Base-by-base conservation (phyloP, 2,888 invertebrate species). In the Xylota sylvarum region DNA sequence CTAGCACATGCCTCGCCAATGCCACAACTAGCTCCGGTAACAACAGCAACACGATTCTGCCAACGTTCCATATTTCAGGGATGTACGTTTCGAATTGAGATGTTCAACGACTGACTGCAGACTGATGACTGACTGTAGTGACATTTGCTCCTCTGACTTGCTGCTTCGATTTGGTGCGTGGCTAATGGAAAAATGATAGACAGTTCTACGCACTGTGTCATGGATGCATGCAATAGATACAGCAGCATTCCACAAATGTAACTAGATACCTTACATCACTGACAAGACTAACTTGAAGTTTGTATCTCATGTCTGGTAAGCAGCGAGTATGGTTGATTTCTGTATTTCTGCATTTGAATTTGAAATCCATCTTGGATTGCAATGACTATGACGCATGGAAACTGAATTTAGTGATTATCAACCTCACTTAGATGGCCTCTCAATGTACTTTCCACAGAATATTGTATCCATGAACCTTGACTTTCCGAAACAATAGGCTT, bases 11-110 rank as follows among this genome's bases (percentile, higher is more conserved):
- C 93, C 1, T 93, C 93, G 5, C 94, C 95, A 81, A 95, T 95
- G 1, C 95, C 95, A 0, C 93, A 93, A 90, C 95, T 95, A n/a
- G 94, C 95, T n/a, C 95, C 95, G 0, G 95, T 95, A 65, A 95
- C 94, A 17, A 95, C 93, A 0, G 95, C 95, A 0, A 94, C 93
- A 88, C 94, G 94, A 23, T 94, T 88, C 10, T 85, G 73, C 91
- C 92, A 91, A 77, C 91, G 91, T 60, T 91, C 90, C 91, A 91
- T 91, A 12, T 2, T 62, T 64, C n/a, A 14, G 2, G 7, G 4
- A 69, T 40, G 35, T n/a, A 17, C 9, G 23, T 50, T 23, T 50
- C 3, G 4, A 4, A 10, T 17, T 4, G 12, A 50, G 4, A 27
- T 46, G 43, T 73, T 30, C 1, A 50, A 17, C 30, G 9, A 10